Base-by-base conservation (phyloP, 2,797 vertebrate genomes). In the Dryobates pubescens region DNA sequence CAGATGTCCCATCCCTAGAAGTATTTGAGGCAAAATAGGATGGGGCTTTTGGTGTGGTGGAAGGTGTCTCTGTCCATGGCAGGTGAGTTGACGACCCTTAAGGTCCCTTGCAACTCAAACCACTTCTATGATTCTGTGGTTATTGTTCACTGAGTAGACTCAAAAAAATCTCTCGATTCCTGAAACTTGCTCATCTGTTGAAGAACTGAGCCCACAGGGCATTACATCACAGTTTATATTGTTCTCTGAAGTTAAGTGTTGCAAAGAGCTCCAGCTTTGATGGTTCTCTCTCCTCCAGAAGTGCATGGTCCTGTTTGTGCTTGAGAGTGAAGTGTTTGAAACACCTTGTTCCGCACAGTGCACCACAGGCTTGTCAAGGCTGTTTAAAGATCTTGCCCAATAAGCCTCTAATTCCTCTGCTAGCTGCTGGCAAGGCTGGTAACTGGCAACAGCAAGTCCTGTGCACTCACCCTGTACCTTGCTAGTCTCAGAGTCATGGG, bases 371-470 rank as follows among this genome's bases (percentile, higher is more conserved):
- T 83, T 79, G 68, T 86, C 80, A 68, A 54, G 58, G 41, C 71
- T 86, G 51, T 73, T 88, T 86, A 56, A 84, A 92, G 86, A 57
- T 91, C 91, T 86, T 83, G 24, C 88, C 58, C 84, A 71, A 22
- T 77, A 92, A 90, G 32, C 81, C 73, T 67, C 53, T 82, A 80
- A 93, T 93, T 80, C 88, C 54, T 78, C 80, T 89, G 89, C 89
- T 93, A 80, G 91, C 80, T 78, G 79, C 84, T 92, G 84, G 63
- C 76, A 59, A 59, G 82, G 63, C 70, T 83, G 75, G 58, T 45
- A 67, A 89, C 78, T 45, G 76, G 76, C 61, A 69, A 83, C 38
- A 89, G 76, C 61, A 47, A 79, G 45, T 83, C 68, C 82, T 90
- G 77, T 18, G 34, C 80, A 29, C 15, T 89, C 89, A 69, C 68